phyloP scores from a whole-genome alignment of 2,888 invertebrate species.

The Phytoseiulus persimilis region DNA sequence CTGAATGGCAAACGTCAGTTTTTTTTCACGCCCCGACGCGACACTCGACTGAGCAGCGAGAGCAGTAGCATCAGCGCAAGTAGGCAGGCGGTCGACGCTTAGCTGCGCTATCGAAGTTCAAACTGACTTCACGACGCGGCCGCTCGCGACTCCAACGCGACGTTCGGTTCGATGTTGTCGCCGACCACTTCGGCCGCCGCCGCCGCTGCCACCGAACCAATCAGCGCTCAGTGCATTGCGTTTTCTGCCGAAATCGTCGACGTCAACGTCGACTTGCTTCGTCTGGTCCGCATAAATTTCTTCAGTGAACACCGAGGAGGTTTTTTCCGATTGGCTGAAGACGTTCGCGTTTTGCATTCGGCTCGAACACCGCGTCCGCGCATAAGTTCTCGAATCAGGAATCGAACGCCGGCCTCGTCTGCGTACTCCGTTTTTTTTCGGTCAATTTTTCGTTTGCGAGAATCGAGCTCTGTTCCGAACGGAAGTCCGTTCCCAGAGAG shows the following conservation, averaged over 20 bases:
- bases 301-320: background rate
- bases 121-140: background rate
- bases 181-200: background rate
- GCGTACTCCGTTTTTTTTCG: no score
- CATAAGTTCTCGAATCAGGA: background rate
- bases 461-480: no score
- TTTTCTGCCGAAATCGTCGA: constrained; percentile 5
- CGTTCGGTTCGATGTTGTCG: background rate
- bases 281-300: background rate
- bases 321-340: background rate
- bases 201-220: background rate
- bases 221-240: background rate
- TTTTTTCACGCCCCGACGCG: background rate
- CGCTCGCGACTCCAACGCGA: background rate
- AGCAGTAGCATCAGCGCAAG: background rate
- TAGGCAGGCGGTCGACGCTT: no score
- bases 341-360: background rate
- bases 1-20: background rate
- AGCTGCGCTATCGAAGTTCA: background rate
- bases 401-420: background rate
- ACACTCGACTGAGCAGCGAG: background rate
- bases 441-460: no score
- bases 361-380: background rate
- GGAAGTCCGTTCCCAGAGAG: background rate
- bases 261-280: background rate